Conservation (phyloP, 2,113 vertebrate genomes). For the Oncorhynchus gorbuscha region DNA sequence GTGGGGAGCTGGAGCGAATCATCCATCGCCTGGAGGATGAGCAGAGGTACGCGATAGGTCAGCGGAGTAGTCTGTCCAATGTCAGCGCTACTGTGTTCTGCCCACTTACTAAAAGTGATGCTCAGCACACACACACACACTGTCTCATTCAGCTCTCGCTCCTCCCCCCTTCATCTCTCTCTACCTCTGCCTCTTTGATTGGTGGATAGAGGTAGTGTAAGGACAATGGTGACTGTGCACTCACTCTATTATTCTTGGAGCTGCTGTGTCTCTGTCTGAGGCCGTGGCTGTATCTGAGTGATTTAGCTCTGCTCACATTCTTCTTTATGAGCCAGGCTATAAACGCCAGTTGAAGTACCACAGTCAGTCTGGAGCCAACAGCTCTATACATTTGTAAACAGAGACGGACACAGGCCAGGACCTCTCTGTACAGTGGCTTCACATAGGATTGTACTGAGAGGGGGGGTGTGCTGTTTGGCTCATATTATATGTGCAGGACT, state of each 20-base stretch:
- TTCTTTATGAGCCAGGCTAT: constrained; percentile 45
- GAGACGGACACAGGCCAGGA: constrained; percentile 12
- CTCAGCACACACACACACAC: neutral
- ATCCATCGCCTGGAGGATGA: constrained; percentile 94
- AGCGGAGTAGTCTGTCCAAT: neutral
- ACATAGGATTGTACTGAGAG: constrained; percentile 34
- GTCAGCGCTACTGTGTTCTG: neutral
- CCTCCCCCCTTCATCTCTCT: constrained; percentile 4
- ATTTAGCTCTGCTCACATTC: constrained; percentile 51
- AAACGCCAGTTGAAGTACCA: constrained; percentile 56
- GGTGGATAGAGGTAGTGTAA: constrained; percentile 42
- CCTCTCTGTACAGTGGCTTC: constrained; percentile 30
- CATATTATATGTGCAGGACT: neutral
- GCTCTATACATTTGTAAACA: neutral
- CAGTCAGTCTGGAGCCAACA: constrained; percentile 35
- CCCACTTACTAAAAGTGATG: neutral
- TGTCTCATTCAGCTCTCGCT: constrained; percentile 9
- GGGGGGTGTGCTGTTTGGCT: constrained; percentile 2
- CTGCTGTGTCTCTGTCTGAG: constrained; percentile 10
- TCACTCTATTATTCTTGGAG: constrained; percentile 1
- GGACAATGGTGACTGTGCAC: constrained; percentile 12
- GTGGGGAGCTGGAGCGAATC: constrained; percentile 87
- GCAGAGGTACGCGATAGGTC: constrained; percentile 78
- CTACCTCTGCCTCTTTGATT: constrained; percentile 27
- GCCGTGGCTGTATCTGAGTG: constrained; percentile 24